These are phyloP conservation scores for Pteronura brasiliensis DNA, from an alignment of 2,113 vertebrate species.

Conservation along the genomic window DNA sequence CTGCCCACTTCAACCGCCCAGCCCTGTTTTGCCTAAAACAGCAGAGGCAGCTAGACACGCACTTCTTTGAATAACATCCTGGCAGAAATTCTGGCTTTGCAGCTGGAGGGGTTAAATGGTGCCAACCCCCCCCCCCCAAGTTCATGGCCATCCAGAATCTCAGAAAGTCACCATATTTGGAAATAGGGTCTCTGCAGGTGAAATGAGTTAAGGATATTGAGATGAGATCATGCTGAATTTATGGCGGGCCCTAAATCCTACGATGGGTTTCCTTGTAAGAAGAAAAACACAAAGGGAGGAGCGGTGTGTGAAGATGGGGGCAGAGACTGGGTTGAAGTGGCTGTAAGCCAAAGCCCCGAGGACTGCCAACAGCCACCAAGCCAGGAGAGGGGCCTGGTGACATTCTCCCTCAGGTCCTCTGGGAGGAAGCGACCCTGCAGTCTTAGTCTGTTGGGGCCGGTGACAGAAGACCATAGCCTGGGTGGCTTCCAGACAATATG, in stretches of 20 bases:
- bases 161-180: neutral
- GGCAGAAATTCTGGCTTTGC: neutral
- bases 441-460: neutral
- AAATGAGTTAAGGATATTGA: neutral
- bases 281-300: neutral
- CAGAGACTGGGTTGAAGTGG: neutral
- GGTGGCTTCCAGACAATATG: neutral
- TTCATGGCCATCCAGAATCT: neutral
- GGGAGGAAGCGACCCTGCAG: neutral
- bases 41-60: neutral
- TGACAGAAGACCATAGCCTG: neutral
- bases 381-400: neutral
- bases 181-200: neutral
- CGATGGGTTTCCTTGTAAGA: neutral
- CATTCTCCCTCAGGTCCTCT: neutral
- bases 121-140: neutral
- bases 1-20: rapidly evolving
- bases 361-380: neutral
- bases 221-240: neutral
- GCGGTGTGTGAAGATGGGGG: neutral
- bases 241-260: neutral
- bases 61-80: neutral
- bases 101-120: neutral
- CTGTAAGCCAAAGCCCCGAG: neutral
- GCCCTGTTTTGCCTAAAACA: neutral